Evolutionary conservation across 2,797 vertebrate species (phyloP).

Genomic region (Protonibea diacanthus): DNA sequence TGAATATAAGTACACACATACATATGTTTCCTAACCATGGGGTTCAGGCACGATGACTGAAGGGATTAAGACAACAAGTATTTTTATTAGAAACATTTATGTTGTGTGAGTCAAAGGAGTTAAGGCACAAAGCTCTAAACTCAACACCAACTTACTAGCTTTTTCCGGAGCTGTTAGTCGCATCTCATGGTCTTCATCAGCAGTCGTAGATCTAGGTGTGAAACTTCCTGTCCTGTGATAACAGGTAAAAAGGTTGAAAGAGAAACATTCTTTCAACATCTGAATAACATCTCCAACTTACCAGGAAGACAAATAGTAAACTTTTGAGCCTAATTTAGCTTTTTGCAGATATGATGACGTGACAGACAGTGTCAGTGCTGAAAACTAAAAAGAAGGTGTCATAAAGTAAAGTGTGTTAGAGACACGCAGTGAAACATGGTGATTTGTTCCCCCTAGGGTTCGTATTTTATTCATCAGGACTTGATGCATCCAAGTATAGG

Average conservation of each 20-base stretch:
- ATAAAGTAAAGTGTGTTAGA: constrained; percentile 52
- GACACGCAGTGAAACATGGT: constrained; percentile 73
- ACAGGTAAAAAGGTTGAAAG: neutral
- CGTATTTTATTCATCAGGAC: constrained; percentile 88
- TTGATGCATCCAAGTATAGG: constrained; percentile 88
- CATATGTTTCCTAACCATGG: no score
- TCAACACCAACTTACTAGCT: no score
- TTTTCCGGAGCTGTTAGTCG: no score
- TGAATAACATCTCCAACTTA: neutral
- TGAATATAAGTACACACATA: no score
- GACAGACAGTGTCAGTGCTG: constrained; percentile 10
- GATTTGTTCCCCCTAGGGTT: constrained; percentile 85
- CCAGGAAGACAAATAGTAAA: neutral
- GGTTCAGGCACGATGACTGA: no score
- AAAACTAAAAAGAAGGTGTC: constrained; percentile 8
- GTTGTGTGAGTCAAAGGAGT: no score
- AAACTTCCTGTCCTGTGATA: neutral
- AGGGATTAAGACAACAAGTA: no score
- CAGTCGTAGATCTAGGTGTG: neutral
- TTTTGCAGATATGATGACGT: constrained; percentile 2
- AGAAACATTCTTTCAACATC: neutral
- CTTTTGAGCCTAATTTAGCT: neutral
- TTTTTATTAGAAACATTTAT: no score
- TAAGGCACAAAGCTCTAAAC: no score
- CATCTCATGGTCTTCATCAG: constrained; percentile 5